Conservation (phyloP, 2,113 vertebrate genomes). For the Zonotrichia leucophrys region DNA sequence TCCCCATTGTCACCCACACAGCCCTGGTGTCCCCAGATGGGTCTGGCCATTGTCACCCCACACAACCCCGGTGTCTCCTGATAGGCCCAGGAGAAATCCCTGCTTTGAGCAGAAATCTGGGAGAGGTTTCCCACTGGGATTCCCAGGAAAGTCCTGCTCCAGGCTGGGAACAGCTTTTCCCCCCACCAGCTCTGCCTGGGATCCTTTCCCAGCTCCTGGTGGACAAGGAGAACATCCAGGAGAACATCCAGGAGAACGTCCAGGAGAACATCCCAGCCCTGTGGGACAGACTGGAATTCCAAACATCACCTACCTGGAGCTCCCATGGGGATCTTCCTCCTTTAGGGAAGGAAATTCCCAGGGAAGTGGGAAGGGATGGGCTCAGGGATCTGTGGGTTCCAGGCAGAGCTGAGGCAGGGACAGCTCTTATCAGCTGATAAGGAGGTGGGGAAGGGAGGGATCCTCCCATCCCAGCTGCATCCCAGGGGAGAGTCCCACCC, state of each 20-base stretch:
- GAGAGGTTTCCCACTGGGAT: no score
- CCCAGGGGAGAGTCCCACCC: neutral
- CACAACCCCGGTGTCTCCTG: no score
- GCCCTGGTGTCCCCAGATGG: no score
- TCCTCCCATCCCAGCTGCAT: neutral
- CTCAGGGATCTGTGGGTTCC: neutral
- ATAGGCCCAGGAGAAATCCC: no score
- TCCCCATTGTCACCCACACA: no score
- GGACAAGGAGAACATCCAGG: neutral
- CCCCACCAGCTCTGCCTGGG: neutral
- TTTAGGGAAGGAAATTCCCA: neutral
- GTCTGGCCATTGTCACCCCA: no score
- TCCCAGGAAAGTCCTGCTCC: neutral
- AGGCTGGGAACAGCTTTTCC: neutral
- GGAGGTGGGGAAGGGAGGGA: neutral
- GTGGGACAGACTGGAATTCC: neutral
- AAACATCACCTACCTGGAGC: neutral
- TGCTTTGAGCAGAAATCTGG: no score
- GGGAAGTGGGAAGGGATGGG: neutral
- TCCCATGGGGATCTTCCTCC: neutral
- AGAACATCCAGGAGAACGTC: no score
- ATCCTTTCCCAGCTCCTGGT: neutral
- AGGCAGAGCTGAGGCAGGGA: neutral
- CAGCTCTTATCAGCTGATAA: neutral
- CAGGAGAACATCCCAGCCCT: neutral